Base-by-base conservation (phyloP, 1,140 invertebrate genomes). In the Lethocerus indicus region DNA sequence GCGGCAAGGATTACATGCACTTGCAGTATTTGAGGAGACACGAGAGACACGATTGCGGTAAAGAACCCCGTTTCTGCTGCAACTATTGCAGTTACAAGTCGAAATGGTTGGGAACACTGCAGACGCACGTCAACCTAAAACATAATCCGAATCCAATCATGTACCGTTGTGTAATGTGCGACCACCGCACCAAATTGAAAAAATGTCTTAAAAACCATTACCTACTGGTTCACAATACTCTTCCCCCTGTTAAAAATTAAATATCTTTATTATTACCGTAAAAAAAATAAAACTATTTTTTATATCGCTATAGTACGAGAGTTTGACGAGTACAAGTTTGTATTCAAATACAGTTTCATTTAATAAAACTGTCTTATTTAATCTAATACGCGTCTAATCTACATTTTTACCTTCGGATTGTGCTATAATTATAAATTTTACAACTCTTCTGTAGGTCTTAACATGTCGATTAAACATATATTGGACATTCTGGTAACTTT, bases 1-100 rank as follows among this genome's bases (percentile, higher is more conserved):
- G 78, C 56, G 74, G 74, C 18, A 76, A 77, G 58, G 69, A 71
- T 18, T 82, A 81, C 62, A 56, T 54, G 18, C 55, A 58, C 12
- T 57, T 56, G 25, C 57, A 62, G 16, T 62, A 57, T 23, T 50
- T 65, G 9, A 55, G 55, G 24, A 57, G 61, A 16, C 64, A 66
- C 50, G 47, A 60, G 47, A 56, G 59, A 23, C 64, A 58, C 32
- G 61, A 64, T 40, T 65, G 63, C 29, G 73, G 72, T 14, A 68
- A 72, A 52, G 71, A 72, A 42, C 72, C 73, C 2, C 60, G 70
- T 18, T 72, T 70, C 59, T 67, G 69, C 51, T 47, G 46, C 32
- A 5, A 16, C 2, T 18, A 20, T 13, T 47, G 46, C 25, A 16
- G 18, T 4, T 16, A 16, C 12, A 36, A 6, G n/a, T 26, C 26